Percentiles rank a stretch among this genome's conserved stretches.
Evolutionary conservation across 2,797 vertebrate genomes (phyloP).

Genomic region (Lacerta agilis): DNA sequence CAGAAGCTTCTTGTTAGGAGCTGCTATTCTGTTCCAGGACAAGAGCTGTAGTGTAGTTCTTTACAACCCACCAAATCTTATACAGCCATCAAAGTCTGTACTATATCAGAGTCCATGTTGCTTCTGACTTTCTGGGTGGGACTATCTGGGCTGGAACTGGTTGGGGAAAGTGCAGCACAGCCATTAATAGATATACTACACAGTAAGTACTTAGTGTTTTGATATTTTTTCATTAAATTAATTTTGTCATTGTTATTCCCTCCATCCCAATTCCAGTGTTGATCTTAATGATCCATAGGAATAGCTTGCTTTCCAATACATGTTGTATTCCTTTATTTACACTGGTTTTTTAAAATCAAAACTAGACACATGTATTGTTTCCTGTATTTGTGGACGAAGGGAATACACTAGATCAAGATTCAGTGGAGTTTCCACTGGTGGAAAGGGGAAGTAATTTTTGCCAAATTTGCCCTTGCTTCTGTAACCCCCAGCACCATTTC

Average conservation of each 20-base stretch:
- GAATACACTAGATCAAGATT: too few species aligned
- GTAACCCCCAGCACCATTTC: too few species aligned
- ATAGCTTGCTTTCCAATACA: neutral
- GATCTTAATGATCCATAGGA: neutral
- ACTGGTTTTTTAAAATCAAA: neutral
- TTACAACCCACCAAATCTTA: neutral
- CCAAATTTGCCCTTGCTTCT: too few species aligned
- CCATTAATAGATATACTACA: neutral
- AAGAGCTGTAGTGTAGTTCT: neutral
- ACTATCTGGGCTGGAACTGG: neutral
- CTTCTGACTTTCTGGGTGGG: neutral
- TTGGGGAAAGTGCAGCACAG: neutral
- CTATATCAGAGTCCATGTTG: neutral
- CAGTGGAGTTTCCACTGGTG: too few species aligned
- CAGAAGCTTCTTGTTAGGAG: neutral
- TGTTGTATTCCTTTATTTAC: neutral
- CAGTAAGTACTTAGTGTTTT: neutral
- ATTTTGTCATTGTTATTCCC: neutral
- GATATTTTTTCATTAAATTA: neutral
- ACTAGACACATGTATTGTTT: neutral
- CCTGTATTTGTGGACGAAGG: neutral
- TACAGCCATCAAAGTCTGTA: neutral
- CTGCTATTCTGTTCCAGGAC: neutral
- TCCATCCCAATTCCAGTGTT: neutral
- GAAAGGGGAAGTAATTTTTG: too few species aligned